Conservation (phyloP, 2,888 invertebrate genomes). For the Clistopyga incitator region DNA sequence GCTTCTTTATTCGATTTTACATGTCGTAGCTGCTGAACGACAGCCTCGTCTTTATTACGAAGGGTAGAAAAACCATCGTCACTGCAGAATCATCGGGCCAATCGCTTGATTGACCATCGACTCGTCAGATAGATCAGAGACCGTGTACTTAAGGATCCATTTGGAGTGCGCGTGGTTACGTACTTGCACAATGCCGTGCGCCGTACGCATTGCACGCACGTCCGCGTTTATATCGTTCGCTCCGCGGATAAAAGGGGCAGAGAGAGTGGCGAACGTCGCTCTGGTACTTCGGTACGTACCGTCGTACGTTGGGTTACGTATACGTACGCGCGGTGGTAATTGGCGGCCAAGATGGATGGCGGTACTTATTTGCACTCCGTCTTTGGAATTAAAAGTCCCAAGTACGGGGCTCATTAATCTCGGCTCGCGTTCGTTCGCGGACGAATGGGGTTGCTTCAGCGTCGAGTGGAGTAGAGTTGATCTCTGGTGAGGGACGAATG, state of each 20-base stretch:
- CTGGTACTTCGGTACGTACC: slow-evolving; percentile 14
- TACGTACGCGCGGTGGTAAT: slow-evolving; percentile 76
- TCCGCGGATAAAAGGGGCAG: slow-evolving; percentile 57
- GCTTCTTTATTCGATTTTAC: slow-evolving; percentile 2
- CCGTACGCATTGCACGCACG: slow-evolving; percentile 45
- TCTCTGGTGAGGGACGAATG: slow-evolving; percentile 44
- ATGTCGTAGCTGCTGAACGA: not conserved
- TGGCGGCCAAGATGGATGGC: slow-evolving; percentile 82
- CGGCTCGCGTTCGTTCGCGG: slow-evolving; percentile 58
- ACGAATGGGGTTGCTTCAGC: slow-evolving; percentile 51
- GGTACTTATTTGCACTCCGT: slow-evolving; percentile 82
- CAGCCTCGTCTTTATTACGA: slow-evolving; percentile 16
- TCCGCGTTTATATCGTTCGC: slow-evolving; percentile 64
- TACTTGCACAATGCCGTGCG: slow-evolving; percentile 29
- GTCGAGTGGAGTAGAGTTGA: slow-evolving; percentile 17
- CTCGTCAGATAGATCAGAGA: not conserved
- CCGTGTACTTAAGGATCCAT: not conserved
- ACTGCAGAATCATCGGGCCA: not conserved
- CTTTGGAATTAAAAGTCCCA: slow-evolving; percentile 82
- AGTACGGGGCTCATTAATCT: slow-evolving; percentile 82
- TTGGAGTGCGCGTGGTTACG: slow-evolving; percentile 52
- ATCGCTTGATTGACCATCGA: slow-evolving; percentile 19
- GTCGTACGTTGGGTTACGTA: slow-evolving; percentile 21
- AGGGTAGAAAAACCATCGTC: slow-evolving; percentile 10
- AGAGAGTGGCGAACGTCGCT: not conserved